Evolutionary conservation across 2,113 vertebrate species (phyloP).

Genomic region (Platanista minor): DNA sequence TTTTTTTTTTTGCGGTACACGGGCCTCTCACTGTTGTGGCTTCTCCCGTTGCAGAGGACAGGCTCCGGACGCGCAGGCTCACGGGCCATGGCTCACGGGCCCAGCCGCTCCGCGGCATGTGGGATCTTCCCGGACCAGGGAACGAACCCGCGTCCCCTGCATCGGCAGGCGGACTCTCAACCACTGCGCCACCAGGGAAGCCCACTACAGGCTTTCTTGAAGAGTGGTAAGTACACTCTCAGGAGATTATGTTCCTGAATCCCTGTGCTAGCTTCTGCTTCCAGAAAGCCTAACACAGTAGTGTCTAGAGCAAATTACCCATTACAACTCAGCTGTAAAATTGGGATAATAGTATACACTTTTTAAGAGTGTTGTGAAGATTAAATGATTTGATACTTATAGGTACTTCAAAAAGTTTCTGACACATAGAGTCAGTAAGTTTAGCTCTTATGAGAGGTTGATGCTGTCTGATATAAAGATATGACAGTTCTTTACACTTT

Average conservation of each 20-base stretch:
- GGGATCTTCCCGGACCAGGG: too few relatives aligned
- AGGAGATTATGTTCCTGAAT: neutral
- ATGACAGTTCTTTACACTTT: neutral
- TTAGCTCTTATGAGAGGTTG: neutral
- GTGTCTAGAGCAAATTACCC: neutral
- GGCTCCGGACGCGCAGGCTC: too few relatives aligned
- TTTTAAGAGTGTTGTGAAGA: neutral
- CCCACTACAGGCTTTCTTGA: neutral
- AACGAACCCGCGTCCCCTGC: too few relatives aligned
- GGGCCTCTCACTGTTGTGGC: too few relatives aligned
- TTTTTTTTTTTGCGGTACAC: too few relatives aligned
- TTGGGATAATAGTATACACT: neutral
- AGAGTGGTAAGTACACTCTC: neutral
- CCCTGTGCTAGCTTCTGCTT: neutral
- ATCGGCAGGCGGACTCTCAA: too few relatives aligned
- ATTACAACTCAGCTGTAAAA: neutral
- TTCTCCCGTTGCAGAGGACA: too few relatives aligned
- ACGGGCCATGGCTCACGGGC: too few relatives aligned
- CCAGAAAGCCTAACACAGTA: neutral
- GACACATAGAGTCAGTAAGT: neutral
- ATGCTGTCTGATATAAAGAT: neutral
- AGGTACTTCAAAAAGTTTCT: neutral
- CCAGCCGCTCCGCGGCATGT: too few relatives aligned
- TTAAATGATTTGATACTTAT: neutral
- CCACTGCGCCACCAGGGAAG: too few relatives aligned